These are phyloP conservation scores for Encarsia formosa DNA, from an alignment of 2,888 invertebrate species.

Conservation along the genomic window DNA sequence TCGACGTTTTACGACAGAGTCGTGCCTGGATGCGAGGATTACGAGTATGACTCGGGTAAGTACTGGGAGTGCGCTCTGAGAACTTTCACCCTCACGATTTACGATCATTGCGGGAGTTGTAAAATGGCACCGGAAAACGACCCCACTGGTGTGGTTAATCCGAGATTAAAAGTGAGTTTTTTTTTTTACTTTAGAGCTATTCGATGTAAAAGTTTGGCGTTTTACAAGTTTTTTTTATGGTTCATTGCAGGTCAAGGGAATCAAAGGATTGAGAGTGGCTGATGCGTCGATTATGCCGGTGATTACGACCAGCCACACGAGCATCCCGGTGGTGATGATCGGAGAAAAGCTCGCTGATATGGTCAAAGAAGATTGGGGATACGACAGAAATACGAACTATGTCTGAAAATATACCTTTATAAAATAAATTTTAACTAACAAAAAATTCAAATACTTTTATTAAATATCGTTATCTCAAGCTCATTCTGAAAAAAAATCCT, in stretches of 20 bases:
- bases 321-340: slow-evolving; percentile 65
- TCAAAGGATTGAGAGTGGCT: slow-evolving; percentile 59
- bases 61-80: slow-evolving; percentile 68
- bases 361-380: slow-evolving; percentile 57
- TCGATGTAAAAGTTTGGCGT: no score
- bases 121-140: slow-evolving; percentile 65
- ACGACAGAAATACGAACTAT: slow-evolving; percentile 7
- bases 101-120: slow-evolving; percentile 63
- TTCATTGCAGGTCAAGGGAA: slow-evolving; percentile 47
- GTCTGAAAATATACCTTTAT: not conserved
- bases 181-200: not conserved
- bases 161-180: slow-evolving; percentile 50
- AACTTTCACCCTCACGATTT: slow-evolving; percentile 66
- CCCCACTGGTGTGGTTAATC: slow-evolving; percentile 62
- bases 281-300: slow-evolving; percentile 66
- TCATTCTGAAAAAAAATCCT: not conserved
- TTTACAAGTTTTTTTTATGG: not conserved
- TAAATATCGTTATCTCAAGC: not conserved
- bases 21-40: slow-evolving; percentile 58
- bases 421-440: not conserved
- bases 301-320: slow-evolving; percentile 61
- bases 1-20: slow-evolving; percentile 55
- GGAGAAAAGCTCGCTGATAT: slow-evolving; percentile 66
- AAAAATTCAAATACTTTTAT: not conserved
- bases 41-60: slow-evolving; percentile 59